Conservation (phyloP, 2,888 invertebrate genomes). For the Choreutis nemorana region DNA sequence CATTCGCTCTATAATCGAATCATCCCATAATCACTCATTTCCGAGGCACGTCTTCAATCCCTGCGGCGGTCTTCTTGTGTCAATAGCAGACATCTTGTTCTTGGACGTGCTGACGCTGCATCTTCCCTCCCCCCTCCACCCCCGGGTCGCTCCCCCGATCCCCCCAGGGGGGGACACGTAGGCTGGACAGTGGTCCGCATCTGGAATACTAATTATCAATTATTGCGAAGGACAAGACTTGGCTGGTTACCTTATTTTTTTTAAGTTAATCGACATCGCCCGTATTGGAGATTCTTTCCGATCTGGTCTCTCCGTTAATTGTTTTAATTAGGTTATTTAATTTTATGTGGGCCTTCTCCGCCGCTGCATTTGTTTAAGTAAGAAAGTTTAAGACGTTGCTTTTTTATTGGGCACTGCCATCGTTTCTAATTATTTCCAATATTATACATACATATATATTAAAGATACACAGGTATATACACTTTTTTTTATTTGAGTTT, state of each 20-base stretch:
- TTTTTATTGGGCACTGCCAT: too few relatives aligned
- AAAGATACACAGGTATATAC: too few relatives aligned
- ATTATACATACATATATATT: too few relatives aligned
- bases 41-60: conserved; percentile 30
- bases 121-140: conserved; percentile 17
- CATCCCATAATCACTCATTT: conserved; percentile 11
- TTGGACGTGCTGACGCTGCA: conserved; percentile 29
- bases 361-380: too few relatives aligned
- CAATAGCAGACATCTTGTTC: conserved; percentile 37
- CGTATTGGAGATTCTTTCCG: conserved; percentile 6
- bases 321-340: too few relatives aligned
- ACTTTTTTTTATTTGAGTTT: too few relatives aligned
- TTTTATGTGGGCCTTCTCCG: too few relatives aligned
- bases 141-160: conserved; percentile 13
- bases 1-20: too few relatives aligned
- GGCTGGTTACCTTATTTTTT: conserved; percentile 14
- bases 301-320: too few relatives aligned
- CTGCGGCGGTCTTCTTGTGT: conserved; percentile 22
- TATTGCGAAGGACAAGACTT: conserved; percentile 22
- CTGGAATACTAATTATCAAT: conserved; percentile 58
- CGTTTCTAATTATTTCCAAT: too few relatives aligned
- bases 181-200: conserved; percentile 33
- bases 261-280: conserved; percentile 9
- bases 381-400: too few relatives aligned
- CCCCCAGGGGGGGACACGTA: conserved; percentile 30